Percentiles rank a stretch among this genome's conserved stretches.
Evolutionary conservation across 2,113 vertebrate species (phyloP).

Genomic region (Falcunculus frontatus): DNA sequence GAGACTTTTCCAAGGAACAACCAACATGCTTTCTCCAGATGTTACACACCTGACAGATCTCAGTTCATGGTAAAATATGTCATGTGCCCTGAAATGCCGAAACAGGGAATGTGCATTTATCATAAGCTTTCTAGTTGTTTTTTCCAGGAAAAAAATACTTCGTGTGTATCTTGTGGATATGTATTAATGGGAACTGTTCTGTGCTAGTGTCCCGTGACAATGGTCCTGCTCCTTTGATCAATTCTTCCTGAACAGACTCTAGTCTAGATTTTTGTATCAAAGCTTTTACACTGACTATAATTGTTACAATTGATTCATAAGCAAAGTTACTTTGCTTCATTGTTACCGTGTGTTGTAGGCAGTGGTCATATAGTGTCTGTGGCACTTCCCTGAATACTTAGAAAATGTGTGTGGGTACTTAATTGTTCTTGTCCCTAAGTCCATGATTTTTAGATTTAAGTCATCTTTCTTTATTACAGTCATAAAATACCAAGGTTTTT

Average conservation of each 20-base stretch:
- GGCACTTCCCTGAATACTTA: background rate
- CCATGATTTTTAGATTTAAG: background rate
- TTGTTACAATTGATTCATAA: background rate
- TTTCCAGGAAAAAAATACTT: background rate
- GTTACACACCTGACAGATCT: slow-evolving; percentile 82
- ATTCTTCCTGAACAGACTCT: background rate
- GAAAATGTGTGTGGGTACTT: background rate
- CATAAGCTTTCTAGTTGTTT: background rate
- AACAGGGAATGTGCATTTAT: background rate
- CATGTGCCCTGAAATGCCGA: background rate
- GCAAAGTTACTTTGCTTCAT: background rate
- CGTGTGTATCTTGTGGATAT: fast-evolving
- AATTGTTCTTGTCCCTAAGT: background rate
- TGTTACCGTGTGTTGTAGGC: background rate
- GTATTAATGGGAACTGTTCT: background rate
- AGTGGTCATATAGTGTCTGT: background rate
- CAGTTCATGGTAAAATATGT: slow-evolving; percentile 83
- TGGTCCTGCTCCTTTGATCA: background rate
- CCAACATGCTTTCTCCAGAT: slow-evolving; percentile 89
- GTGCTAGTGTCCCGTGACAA: background rate
- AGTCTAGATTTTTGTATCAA: background rate
- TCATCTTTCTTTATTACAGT: background rate
- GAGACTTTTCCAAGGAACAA: slow-evolving; percentile 95
- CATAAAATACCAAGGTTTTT: background rate
- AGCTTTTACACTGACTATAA: background rate